Evolutionary conservation across 2,797 vertebrate species (phyloP).

Genomic region (Xenops minutus): DNA sequence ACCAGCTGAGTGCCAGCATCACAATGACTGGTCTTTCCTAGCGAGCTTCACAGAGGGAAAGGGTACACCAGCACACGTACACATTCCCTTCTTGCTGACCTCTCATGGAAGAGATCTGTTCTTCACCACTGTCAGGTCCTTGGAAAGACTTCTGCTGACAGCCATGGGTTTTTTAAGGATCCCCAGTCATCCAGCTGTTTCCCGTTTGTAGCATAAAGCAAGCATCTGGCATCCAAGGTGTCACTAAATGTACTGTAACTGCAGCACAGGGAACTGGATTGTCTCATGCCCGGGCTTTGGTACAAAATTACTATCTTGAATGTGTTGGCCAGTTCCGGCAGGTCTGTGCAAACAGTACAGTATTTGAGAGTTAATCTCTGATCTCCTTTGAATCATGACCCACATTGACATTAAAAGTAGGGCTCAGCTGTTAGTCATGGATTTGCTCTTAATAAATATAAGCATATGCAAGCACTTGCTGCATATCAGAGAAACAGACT

Average conservation of each 20-base stretch:
- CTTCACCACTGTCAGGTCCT: neutral
- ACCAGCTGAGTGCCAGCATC: neutral
- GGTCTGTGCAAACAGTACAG: neutral
- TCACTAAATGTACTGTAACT: neutral
- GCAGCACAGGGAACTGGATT: neutral
- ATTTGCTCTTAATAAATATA: neutral
- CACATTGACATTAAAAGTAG: neutral
- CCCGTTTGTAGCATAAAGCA: neutral
- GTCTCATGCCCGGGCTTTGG: neutral
- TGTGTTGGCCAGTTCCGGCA: neutral
- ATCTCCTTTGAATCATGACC: neutral
- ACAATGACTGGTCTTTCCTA: neutral
- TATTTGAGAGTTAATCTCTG: neutral
- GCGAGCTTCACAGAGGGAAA: neutral
- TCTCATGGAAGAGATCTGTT: neutral
- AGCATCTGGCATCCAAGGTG: neutral
- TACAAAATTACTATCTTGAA: neutral
- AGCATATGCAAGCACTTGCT: neutral
- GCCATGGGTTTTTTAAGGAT: neutral
- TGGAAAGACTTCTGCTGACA: neutral
- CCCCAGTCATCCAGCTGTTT: neutral
- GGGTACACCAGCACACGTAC: accelerated
- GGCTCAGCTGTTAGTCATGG: neutral
- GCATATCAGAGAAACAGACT: neutral
- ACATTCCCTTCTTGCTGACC: neutral